Evolutionary conservation across 1,140 invertebrate genomes (phyloP), one percentile per base, ranked within the genome.

Genomic region (Conus betulinus): DNA sequence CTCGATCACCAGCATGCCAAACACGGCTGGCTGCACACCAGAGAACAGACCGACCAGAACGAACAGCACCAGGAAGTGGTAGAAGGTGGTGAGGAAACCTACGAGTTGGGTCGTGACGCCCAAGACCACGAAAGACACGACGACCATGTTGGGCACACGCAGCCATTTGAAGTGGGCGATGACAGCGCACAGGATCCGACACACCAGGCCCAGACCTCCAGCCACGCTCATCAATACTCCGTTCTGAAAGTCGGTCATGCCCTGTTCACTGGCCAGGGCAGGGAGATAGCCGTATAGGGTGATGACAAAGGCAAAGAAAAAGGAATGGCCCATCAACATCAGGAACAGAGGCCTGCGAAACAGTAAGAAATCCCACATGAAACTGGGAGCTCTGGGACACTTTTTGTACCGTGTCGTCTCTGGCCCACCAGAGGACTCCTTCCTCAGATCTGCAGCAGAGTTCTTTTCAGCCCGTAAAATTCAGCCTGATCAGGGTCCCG

Each of bases 251-350:
- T 86, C 84, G 23, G 63, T 23, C 6, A 86, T 15, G 27, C 51
- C 84, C 2, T 86, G 74, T 51, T 86, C 84, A 7, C 3, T 51
- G 39, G 84, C 84, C 27, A 76, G 51, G 63, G 84, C 84, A 0
- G 84, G 84, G n/a, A 87, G 85, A 23, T 87, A 87, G n/a, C 57
- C 74, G 52, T 79, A 20, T 5, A 53, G n/a, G 51, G 79, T 79
- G 71, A 25, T 57, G 74, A 78, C 51, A 20, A 78, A n/a, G 39
- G 71, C 5, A 52, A 17, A 78, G 52, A 53, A 11, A 5, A 39
- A 17, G 67, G 25, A 8, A n/a, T 55, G 79, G 23, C 51, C 20
- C 85, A 87, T 11, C 51, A 87, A n/a, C 51, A 87, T 51, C 10
- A 63, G 71, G 17, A 87, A 87, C 39, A 57, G 10, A 3, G 85